phyloP scores from a whole-genome alignment of 2,888 invertebrate species.

The Junonia oenone region DNA sequence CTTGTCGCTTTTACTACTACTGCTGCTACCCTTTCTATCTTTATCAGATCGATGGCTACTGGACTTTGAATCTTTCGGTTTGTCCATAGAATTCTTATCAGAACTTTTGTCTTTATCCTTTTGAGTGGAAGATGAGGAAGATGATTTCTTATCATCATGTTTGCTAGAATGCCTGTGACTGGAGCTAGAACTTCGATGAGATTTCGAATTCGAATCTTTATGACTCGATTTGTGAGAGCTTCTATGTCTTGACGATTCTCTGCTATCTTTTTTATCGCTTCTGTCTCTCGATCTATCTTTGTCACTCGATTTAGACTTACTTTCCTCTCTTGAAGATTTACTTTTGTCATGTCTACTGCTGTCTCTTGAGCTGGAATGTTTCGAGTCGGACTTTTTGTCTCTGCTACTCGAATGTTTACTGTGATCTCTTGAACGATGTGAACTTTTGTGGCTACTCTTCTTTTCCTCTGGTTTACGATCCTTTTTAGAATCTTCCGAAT shows the following conservation, averaged over 20 bases:
- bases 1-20: conserved; percentile 29
- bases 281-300: conserved; percentile 58
- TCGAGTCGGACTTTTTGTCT: conserved; percentile 60
- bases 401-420: conserved; percentile 63
- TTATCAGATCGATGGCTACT: conserved; percentile 65
- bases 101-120: conserved; percentile 58
- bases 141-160: conserved; percentile 60
- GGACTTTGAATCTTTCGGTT: conserved; percentile 52
- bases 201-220: conserved; percentile 53
- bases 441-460: conserved; percentile 58
- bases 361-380: conserved; percentile 60
- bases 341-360: conserved; percentile 54
- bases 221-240: conserved; percentile 60
- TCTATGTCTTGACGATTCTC: conserved; percentile 62
- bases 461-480: conserved; percentile 56
- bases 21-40: conserved; percentile 57
- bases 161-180: conserved; percentile 49
- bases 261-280: conserved; percentile 56
- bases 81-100: conserved; percentile 54
- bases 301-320: conserved; percentile 54
- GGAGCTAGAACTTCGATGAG: conserved; percentile 37
- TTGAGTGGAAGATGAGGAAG: conserved; percentile 49
- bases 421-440: conserved; percentile 62
- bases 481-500: conserved; percentile 54
- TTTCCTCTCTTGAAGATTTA: conserved; percentile 58